phyloP scores from a whole-genome alignment of 2,113 vertebrate species.

The Grammomys dolichurus region DNA sequence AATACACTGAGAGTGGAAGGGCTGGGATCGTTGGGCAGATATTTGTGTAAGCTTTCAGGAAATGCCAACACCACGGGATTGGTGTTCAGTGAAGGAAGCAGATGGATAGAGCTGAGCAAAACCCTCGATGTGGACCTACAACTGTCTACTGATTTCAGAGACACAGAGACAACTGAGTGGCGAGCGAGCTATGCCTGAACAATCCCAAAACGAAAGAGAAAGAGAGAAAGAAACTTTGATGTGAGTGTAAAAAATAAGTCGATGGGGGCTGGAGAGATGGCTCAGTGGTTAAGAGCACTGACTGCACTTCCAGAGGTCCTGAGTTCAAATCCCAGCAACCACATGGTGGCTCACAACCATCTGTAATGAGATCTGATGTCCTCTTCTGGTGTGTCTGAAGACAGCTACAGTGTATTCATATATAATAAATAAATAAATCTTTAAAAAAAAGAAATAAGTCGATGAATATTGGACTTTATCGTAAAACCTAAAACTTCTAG shows the following conservation, averaged over 20 bases:
- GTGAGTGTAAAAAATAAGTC: neutral
- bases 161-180: neutral
- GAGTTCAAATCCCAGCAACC: no score
- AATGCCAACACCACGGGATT: neutral
- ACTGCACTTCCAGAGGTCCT: no score
- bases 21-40: neutral
- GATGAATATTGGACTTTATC: no score
- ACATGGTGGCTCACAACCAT: no score
- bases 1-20: neutral
- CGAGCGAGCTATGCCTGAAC: neutral
- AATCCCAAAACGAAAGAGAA: neutral
- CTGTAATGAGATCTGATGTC: no score
- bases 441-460: neutral
- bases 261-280: no score
- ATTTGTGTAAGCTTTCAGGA: neutral
- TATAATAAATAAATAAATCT: no score
- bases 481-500: neutral
- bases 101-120: accelerated
- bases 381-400: no score
- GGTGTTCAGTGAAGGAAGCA: neutral
- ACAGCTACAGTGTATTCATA: no score
- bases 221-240: neutral
- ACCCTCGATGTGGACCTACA: no score
- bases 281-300: no score
- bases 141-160: neutral